phyloP scores from a whole-genome alignment of 2,888 invertebrate species.

The Callimorpha dominula region DNA sequence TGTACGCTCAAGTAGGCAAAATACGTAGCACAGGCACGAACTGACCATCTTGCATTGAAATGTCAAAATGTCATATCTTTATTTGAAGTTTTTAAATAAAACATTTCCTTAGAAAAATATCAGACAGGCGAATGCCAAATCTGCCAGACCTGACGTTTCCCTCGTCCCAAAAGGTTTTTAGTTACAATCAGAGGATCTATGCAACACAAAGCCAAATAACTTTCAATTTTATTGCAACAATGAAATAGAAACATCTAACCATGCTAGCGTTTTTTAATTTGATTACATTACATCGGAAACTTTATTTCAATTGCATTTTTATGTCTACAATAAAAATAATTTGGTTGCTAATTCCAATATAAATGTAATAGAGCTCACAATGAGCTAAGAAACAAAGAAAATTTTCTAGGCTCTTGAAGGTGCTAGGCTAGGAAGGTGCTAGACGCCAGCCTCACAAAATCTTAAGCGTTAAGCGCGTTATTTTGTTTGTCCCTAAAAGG shows the following conservation, averaged over 20 bases:
- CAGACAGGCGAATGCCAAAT: background rate
- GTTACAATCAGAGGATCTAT: background rate
- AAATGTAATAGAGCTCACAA: background rate
- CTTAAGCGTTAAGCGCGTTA: background rate
- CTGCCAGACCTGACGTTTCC: background rate
- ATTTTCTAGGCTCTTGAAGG: too few relatives aligned
- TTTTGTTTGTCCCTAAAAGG: conserved; percentile 6
- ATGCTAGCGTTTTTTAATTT: background rate
- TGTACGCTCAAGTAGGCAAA: too few relatives aligned
- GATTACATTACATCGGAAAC: background rate
- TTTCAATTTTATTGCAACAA: background rate
- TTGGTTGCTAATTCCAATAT: background rate
- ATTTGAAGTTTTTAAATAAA: too few relatives aligned
- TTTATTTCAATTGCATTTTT: background rate
- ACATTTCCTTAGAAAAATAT: too few relatives aligned
- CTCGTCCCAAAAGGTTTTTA: background rate
- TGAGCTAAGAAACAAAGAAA: too few relatives aligned
- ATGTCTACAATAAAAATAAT: background rate
- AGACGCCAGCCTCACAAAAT: too few relatives aligned
- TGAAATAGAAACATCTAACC: background rate
- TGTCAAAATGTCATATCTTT: too few relatives aligned
- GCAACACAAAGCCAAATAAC: background rate
- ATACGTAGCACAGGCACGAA: too few relatives aligned
- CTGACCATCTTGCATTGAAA: too few relatives aligned
- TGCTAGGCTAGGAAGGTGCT: too few relatives aligned